Conservation (phyloP, 2,113 vertebrate genomes). For the Larimichthys polyactis region DNA sequence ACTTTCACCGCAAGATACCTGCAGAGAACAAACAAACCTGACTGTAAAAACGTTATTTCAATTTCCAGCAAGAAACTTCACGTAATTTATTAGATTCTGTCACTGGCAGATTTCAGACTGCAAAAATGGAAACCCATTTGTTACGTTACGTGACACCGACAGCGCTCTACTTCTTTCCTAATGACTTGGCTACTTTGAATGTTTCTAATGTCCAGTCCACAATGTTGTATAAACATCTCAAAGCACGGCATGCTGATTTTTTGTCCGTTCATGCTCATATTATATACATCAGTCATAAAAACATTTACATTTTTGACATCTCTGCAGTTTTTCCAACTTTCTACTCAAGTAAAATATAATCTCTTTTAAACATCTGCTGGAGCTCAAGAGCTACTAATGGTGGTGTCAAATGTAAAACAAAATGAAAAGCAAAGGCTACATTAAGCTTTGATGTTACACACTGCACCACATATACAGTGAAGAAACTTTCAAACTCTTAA, state of each 20-base stretch:
- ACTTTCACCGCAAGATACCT: slow-evolving; percentile 30
- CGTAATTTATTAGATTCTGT: slow-evolving; percentile 43
- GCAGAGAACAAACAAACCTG: slow-evolving; percentile 43
- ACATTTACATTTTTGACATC: slow-evolving; percentile 4
- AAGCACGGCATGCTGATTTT: slow-evolving; percentile 1
- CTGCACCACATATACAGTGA: neutral
- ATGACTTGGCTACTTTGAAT: slow-evolving; percentile 20
- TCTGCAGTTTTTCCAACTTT: slow-evolving; percentile 4
- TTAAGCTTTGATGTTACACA: neutral
- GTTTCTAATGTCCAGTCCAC: slow-evolving; percentile 6
- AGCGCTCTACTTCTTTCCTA: neutral
- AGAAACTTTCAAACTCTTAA: neutral
- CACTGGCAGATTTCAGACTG: slow-evolving; percentile 12
- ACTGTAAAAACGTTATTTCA: slow-evolving; percentile 34
- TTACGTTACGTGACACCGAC: neutral
- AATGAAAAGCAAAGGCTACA: neutral
- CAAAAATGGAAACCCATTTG: slow-evolving; percentile 28
- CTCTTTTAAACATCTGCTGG: neutral
- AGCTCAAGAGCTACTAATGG: neutral
- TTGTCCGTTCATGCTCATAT: neutral
- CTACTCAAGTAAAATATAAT: neutral
- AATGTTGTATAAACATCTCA: slow-evolving; percentile 26
- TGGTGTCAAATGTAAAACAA: neutral
- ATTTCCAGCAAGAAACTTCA: slow-evolving; percentile 1
- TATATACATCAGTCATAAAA: slow-evolving; percentile 8